These are phyloP conservation scores for Dinocampus coccinellae DNA, from an alignment of 2,888 invertebrate species.

Conservation along the genomic window DNA sequence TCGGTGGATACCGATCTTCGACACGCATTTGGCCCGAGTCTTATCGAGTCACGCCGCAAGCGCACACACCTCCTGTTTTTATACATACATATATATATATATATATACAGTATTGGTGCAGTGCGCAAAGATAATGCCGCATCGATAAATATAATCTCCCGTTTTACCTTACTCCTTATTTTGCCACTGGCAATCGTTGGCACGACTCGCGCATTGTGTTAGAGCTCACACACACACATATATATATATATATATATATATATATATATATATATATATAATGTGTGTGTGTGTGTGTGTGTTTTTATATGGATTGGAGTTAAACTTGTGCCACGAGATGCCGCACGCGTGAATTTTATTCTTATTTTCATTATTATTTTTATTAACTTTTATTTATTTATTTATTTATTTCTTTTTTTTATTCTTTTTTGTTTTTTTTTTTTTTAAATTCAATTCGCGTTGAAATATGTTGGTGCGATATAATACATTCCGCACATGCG, in stretches of 20 bases:
- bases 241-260: neutral
- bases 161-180: slow-evolving; percentile 7
- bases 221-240: neutral
- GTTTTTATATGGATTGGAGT: neutral
- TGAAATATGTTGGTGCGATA: slow-evolving; percentile 39
- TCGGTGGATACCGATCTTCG: slow-evolving; percentile 47
- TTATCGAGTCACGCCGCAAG: slow-evolving; percentile 48
- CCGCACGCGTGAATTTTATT: neutral
- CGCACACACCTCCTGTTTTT: slow-evolving; percentile 9
- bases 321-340: neutral
- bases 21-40: slow-evolving; percentile 48
- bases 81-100: slow-evolving; percentile 4
- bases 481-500: slow-evolving; percentile 36
- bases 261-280: slow-evolving; percentile 2
- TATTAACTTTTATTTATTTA: neutral
- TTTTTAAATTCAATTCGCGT: slow-evolving; percentile 23
- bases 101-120: neutral
- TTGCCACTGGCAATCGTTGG: slow-evolving; percentile 27
- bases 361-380: too few relatives aligned
- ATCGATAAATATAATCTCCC: slow-evolving; percentile 36
- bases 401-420: neutral
- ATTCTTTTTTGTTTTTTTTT: neutral
- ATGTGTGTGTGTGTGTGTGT: neutral
- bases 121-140: slow-evolving; percentile 33
- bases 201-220: slow-evolving; percentile 14